Conservation (phyloP, 2,113 vertebrate species). For the Pelobates fuscus region DNA sequence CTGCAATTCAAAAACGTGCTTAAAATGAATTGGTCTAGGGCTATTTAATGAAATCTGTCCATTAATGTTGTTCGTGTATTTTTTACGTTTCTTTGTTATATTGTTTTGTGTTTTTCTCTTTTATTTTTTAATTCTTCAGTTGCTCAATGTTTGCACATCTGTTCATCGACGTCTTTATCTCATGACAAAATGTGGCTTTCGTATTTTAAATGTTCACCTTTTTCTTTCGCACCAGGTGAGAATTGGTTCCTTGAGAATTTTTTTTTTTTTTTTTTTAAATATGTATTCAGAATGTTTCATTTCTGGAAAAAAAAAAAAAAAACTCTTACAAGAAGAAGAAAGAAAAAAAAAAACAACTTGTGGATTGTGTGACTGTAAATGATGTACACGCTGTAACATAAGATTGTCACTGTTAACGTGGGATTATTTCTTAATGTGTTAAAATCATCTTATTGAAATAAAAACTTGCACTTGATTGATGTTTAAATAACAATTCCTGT, state of each 20-base stretch:
- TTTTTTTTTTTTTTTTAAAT: conserved; percentile 79
- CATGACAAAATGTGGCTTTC: conserved; percentile 75
- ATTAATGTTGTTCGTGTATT: conserved; percentile 77
- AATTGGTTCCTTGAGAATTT: conserved; percentile 76
- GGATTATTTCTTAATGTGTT: conserved; percentile 78
- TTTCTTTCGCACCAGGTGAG: conserved; percentile 79
- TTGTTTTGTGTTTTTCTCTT: conserved; percentile 43
- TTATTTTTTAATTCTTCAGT: conserved; percentile 70
- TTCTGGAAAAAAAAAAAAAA: conserved; percentile 64
- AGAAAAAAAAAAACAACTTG: conserved; percentile 63
- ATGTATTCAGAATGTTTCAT: conserved; percentile 72
- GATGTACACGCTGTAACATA: conserved; percentile 83
- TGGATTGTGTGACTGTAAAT: conserved; percentile 82
- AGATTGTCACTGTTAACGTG: conserved; percentile 79
- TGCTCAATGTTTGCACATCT: conserved; percentile 77
- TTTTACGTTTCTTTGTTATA: conserved; percentile 70
- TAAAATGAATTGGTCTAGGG: conserved; percentile 74
- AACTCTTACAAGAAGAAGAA: conserved; percentile 61
- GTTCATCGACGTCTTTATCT: conserved; percentile 70
- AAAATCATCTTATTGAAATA: conserved; percentile 81
- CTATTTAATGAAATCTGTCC: conserved; percentile 76
- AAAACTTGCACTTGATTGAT: conserved; percentile 74
- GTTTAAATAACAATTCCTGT: not conserved
- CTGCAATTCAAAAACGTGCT: conserved; percentile 75
- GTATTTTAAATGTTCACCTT: conserved; percentile 74